Evolutionary conservation across 2,888 invertebrate genomes (phyloP), one percentile per base, ranked within the genome.

Genomic region (Linyphia triangularis): DNA sequence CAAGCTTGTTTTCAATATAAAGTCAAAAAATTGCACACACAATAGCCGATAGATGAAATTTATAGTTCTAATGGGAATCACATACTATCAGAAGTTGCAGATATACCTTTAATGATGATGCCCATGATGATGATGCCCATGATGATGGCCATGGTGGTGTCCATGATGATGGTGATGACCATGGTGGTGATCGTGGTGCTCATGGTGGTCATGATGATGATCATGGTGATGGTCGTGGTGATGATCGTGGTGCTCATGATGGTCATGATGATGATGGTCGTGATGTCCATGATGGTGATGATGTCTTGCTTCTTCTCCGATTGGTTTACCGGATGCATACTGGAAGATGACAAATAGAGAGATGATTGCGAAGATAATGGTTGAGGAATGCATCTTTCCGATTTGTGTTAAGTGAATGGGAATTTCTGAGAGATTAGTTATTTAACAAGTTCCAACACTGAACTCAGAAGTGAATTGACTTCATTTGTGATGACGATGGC

Each of bases 231-330:
- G 51, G 5, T 51, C 13, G 9, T 51, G 13, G n/a, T 51, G 51
- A 51, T 51, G 16, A 16, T 51, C 16, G n/a, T 51, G 51, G n/a
- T 51, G 51, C 13, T 51, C 51, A n/a, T 51, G 67, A 22, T 22
- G 22, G 19, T 67, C 33, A 67, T 67, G 22, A 10, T 67, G 67
- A n/a, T 37, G 67, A 67, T 67, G 67, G 57, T 81, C 69, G 24
- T 81, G 69, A 16, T 81, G 81, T 9, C 69, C 69, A 59, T 81
- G 82, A 28, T 72, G 72, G 13, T 72, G 72, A 19, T 72, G 30
- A 16, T 82, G 77, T 4, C 77, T 61, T 3, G 26, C 30, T 63
- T 19, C 30, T 28, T 82, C 72, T 2, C 51, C 61, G 16, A 61
- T 43, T 6, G 77, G 61, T 77, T 77, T 77, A 3, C 40, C 77